phyloP scores from a whole-genome alignment of 2,113 vertebrate genomes.

The Lepus americanus region DNA sequence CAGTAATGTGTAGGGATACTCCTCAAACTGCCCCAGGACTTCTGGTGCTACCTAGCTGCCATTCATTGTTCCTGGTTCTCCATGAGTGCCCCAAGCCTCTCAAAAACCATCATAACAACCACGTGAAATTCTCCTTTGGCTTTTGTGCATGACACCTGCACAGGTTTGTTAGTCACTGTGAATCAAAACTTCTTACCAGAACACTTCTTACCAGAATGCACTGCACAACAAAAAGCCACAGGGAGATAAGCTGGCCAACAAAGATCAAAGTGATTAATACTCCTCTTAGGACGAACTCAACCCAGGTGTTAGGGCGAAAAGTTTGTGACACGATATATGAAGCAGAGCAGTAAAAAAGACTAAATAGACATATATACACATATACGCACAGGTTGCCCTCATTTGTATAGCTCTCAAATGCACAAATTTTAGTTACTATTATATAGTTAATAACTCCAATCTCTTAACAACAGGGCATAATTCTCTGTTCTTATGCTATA shows the following conservation, averaged over 20 bases:
- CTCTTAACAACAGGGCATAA: neutral
- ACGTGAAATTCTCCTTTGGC: neutral
- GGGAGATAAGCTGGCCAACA: neutral
- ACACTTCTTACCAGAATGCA: neutral
- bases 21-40: neutral
- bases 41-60: neutral
- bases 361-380: neutral
- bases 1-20: neutral
- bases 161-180: neutral
- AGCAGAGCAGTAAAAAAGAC: neutral
- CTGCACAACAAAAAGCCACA: neutral
- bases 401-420: neutral
- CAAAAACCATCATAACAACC: neutral
- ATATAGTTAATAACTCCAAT: neutral
- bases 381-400: neutral
- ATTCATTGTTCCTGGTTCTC: constrained; percentile 22
- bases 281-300: neutral
- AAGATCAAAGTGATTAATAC: neutral
- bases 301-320: neutral
- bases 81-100: neutral
- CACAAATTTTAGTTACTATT: neutral
- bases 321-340: neutral
- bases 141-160: neutral
- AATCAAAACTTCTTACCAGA: neutral
- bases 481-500: neutral